Evolutionary conservation across 2,113 vertebrate genomes (phyloP).

Genomic region (Clupea harengus): DNA sequence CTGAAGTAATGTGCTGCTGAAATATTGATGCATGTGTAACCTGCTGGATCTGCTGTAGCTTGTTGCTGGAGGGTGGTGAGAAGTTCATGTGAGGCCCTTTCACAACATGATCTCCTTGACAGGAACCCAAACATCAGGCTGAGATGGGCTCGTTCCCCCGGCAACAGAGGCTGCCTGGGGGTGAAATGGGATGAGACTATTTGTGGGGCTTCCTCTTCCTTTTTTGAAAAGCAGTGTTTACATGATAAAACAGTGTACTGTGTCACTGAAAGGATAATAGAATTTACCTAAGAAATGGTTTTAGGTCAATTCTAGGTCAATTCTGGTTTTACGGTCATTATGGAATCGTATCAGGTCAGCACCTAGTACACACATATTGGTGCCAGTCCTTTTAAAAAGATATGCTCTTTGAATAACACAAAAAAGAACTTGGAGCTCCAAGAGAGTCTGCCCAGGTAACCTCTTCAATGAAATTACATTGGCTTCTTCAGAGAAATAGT

Average conservation of each 20-base stretch:
- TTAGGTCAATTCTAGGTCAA: no score
- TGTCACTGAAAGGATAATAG: not conserved
- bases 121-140: not conserved
- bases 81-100: not conserved
- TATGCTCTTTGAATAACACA: not conserved
- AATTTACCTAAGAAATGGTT: not conserved
- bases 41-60: conserved; percentile 33
- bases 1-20: conserved; percentile 57
- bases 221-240: not conserved
- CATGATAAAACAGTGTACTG: not conserved
- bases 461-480: not conserved
- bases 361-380: not conserved
- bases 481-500: not conserved
- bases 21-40: conserved; percentile 63
- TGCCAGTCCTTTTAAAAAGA: not conserved
- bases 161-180: not conserved
- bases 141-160: not conserved
- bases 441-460: not conserved
- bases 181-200: not conserved
- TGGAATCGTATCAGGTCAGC: not conserved
- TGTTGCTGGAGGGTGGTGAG: not conserved
- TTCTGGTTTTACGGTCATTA: no score
- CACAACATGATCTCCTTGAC: not conserved
- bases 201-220: not conserved
- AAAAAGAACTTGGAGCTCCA: not conserved